A percentile compares a stretch with the other conserved stretches of the same genome.
These are phyloP conservation scores for Lamproptera curius DNA, from an alignment of 2,888 invertebrate genomes.

Conservation along the genomic window DNA sequence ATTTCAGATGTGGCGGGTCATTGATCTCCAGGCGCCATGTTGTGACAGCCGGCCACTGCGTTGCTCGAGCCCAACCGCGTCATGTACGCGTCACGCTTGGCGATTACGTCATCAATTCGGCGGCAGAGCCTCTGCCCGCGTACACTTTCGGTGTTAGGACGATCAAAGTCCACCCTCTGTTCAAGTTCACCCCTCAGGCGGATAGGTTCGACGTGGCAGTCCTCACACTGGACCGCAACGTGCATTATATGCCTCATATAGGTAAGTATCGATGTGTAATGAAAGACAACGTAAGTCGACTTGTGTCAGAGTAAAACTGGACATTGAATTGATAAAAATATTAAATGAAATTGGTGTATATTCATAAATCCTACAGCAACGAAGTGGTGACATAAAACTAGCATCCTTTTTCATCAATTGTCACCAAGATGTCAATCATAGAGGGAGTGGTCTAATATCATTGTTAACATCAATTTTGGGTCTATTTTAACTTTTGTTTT, in stretches of 20 bases:
- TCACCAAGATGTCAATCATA: no score
- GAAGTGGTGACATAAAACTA: no score
- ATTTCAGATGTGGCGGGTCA: constrained; percentile 91
- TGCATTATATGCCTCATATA: constrained; percentile 94
- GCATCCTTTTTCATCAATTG: no score
- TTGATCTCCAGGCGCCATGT: constrained; percentile 94
- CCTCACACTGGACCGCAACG: constrained; percentile 89
- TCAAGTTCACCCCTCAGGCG: constrained; percentile 92
- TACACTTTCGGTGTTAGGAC: constrained; percentile 95
- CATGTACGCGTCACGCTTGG: constrained; percentile 95
- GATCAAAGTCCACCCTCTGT: constrained; percentile 92
- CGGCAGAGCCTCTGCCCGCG: constrained; percentile 93
- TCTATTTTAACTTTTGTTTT: no score
- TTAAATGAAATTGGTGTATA: no score
- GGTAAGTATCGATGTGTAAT: no score
- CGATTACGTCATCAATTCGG: constrained; percentile 96
- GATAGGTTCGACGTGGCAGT: constrained; percentile 95
- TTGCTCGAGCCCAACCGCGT: constrained; percentile 92
- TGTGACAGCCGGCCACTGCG: constrained; percentile 96
- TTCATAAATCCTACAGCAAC: no score
- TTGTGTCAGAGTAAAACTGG: no score
- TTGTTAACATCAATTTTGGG: no score
- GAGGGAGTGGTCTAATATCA: no score
- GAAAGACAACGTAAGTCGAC: no score
- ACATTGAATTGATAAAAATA: no score